Evolutionary conservation across 2,888 invertebrate species (phyloP), one percentile per base, ranked within the genome.

Genomic region (Tetheella fluctuosa): DNA sequence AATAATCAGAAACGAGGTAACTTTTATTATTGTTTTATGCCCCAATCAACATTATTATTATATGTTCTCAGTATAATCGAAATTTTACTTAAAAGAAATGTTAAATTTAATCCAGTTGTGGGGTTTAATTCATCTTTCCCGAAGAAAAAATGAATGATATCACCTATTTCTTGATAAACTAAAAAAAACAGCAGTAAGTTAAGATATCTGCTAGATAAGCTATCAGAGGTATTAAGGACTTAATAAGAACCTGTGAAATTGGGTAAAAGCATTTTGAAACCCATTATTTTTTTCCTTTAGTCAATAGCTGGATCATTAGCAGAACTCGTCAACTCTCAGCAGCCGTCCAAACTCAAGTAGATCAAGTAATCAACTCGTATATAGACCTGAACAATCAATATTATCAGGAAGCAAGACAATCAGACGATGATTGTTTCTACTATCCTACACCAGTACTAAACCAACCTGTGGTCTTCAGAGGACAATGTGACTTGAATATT

Each of bases 1-100:
- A 75, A 90, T 52, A 76, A 93, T 54, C 72, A 75, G 48, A 94
- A 88, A 77, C 81, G 87, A 82, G 87, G 94, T 94, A 85, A 85
- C 84, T 65, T 17, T 15, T 15, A 59, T 25, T 23, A 8, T 7
- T 17, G 10, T 8, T 4, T 20, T 23, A 23, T 13, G 13, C 4
- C 34, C 20, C n/a, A 1, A 52, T 12, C 13, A 52, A 52, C 8
- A 52, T 13, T 15, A 15, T 25, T 13, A 30, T 10, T n/a, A n/a
- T n/a, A n/a, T n/a, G n/a, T n/a, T n/a, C n/a, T n/a, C 10, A 5
- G 2, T 30, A 2, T 30, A 30, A 30, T 30, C 30, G 10, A 30
- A 30, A 30, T 10, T 2, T 10, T 30, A 30, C 10, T 30, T 30
- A 28, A 28, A 28, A 2, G 28, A 28, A 28, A 28, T 6, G 7